Base-by-base conservation (phyloP, 2,888 invertebrate species). In the Campaea margaritaria region DNA sequence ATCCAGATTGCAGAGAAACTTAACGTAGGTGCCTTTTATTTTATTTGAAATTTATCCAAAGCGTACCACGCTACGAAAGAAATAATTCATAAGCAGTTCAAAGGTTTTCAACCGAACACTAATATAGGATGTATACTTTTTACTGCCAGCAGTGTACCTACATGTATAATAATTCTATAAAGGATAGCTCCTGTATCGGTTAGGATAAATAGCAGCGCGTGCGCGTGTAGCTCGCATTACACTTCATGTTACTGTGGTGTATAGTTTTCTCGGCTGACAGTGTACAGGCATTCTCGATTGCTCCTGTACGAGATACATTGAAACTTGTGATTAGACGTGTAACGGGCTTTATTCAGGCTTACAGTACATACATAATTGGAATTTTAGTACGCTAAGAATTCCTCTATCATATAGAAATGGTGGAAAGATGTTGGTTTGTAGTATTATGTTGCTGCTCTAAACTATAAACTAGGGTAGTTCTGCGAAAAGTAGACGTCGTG, bases 181-280 rank as follows among this genome's bases (percentile, higher is more conserved):
- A 65, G 62, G 70, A 73, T 69, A 68, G 81, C 84, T 85, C 71
- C 84, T 74, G 82, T 78, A 71, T 72, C 70, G 71, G 61, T 58
- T 41, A 61, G 74, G 74, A 77, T 79, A 76, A 77, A 82, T 75
- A 71, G 68, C 73, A 70, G 75, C 79, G 73, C 77, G 78, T 80
- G 83, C 65, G 70, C 77, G 70, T 76, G 67, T 68, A 63, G 58
- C 63, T 65, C 65, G 70, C 73, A 73, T 74, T 75, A 73, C 70
- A 75, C 73, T 78, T 73, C 64, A 64, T 64, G 64, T 64, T 50
- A 28, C 43, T 39, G 45, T 28, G 50, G 52, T 56, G 65, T 64
- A 64, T 45, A 50, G 64, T 65, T 59, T 62, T 62, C 62, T 42
- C 16, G 48, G 42, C 60, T 49, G 58, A 54, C 58, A 64, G 64